Conservation (phyloP, 2,888 invertebrate genomes). For the Limnephilus marmoratus region DNA sequence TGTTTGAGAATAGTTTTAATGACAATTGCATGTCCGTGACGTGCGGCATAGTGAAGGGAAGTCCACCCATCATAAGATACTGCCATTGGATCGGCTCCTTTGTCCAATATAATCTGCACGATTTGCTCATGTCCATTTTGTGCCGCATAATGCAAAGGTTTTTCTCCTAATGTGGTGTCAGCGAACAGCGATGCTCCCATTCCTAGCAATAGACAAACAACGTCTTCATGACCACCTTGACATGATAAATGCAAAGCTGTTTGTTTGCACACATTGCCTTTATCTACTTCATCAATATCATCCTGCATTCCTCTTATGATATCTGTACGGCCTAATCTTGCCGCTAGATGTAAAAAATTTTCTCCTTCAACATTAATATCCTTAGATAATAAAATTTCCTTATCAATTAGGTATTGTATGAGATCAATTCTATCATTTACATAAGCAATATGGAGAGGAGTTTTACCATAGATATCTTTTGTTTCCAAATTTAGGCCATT, state of each 20-base stretch:
- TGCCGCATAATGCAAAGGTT: background rate
- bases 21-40: background rate
- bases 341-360: background rate
- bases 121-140: background rate
- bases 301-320: background rate
- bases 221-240: background rate
- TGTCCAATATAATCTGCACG: background rate
- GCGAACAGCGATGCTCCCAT: background rate
- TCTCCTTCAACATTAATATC: background rate
- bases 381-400: background rate
- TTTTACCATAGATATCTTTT: background rate
- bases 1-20: background rate
- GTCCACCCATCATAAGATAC: background rate
- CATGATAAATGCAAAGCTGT: slow-evolving; percentile 6
- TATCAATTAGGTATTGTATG: background rate
- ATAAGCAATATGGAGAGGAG: background rate
- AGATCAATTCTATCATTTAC: background rate
- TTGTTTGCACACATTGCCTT: background rate
- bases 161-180: background rate
- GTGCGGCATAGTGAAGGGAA: background rate
- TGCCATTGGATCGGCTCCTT: background rate
- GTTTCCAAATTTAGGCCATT: background rate
- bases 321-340: background rate
- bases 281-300: background rate
- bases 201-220: background rate